Evolutionary conservation across 2,888 invertebrate genomes (phyloP), one percentile per base, ranked within the genome.

Genomic region (Ochropleura leucogaster): DNA sequence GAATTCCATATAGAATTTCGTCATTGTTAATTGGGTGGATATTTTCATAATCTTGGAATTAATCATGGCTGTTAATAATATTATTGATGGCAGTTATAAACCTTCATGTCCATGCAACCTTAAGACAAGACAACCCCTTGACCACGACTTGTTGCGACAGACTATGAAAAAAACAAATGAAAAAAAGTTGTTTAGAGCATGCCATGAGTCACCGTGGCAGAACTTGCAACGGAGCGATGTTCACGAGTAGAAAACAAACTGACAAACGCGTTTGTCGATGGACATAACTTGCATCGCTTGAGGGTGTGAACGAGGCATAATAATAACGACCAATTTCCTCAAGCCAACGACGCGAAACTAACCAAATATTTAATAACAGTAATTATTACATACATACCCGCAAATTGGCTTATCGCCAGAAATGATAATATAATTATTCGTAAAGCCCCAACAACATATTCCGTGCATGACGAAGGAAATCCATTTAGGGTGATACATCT

Each of bases 401-500:
- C 72, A 79, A 84, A 85, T 77, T 86, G 87, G 77, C 79, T 85
- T 86, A 69, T 82, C 63, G 72, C 67, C 51, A 76, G 60, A 63
- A 79, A 72, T 72, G 71, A 83, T 77, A 86, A 85, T 77, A 74
- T 85, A 80, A 79, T 85, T 85, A 85, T 76, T 69, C 72, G 55
- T 79, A 74, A 77, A 71, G 76, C 74, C 68, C 79, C 68, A 71
- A 76, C 74, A 79, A 70, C 76, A 85, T 74, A 82, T 84, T 74
- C 67, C 62, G 53, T 55, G 42, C 57, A 64, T 67, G 80, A 66
- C 73, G 78, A 65, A 79, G 74, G 63, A 60, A 82, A 88, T 88
- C 82, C 79, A 79, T 87, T 84, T 80, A 80, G 74, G 74, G 78
- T 81, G 74, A 81, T 83, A 82, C 73, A 81, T 86, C 80, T 82